Base-by-base conservation (phyloP, 2,888 invertebrate genomes). In the Malachius bipustulatus region DNA sequence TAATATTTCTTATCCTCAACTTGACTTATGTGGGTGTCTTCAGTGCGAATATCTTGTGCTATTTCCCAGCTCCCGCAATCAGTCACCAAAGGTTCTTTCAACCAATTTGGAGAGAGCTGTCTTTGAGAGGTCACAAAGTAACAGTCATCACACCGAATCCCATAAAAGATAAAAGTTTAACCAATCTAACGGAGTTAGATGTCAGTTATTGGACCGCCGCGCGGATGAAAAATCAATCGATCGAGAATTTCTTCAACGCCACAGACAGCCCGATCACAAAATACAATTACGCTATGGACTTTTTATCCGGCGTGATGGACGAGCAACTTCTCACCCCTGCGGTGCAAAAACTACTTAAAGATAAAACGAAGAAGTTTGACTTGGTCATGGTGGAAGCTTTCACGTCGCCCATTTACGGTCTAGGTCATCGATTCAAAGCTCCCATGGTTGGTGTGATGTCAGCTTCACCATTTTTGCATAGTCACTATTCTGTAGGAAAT, bases 41-140 rank as follows among this genome's bases (percentile, higher is more conserved):
- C n/a, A n/a, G n/a, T n/a, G 56, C 56, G 1, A 50, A 46, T 39
- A 64, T 65, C 32, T 43, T 65, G 30, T 57, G 50, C 0, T 45
- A 62, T 1, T 48, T 60, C 27, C 49, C 60, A 3, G 47, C 54
- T 3, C 57, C 65, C 2, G 59, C 62, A 2, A 55, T 56, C 26
- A 66, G 65, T 41, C 65, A 66, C 40, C 65, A 65, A 47, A 46
- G 58, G 1, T 55, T 60, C 1, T 63, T 51, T 48, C 54, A 55
- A 16, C 52, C 56, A 6, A 47, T 67, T 4, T 55, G 59, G 35
- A 45, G 53, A 13, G 60, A 58, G 16, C 45, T 69, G 26, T 56
- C 57, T 1, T 47, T 51, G 28, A 51, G 58, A 32, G 66, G 65
- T 11, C 66, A 69, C 37, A 49, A 65, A 29, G 24, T 67, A 1